These are phyloP conservation scores for Trematocara caparti DNA, from an alignment of 2,797 vertebrate genomes.

Conservation along the genomic window DNA sequence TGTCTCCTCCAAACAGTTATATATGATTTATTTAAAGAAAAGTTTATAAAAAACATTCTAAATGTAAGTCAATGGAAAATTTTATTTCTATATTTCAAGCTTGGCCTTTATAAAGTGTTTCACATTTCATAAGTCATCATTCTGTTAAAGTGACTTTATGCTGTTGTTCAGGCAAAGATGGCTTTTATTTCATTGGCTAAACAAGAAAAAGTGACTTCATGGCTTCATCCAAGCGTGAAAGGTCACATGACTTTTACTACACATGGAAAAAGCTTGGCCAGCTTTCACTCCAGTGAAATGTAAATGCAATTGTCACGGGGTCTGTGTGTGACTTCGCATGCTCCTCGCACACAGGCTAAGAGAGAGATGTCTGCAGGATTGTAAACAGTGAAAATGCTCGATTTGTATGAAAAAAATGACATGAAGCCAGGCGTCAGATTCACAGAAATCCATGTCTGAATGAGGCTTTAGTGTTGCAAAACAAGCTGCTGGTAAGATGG, in stretches of 20 bases:
- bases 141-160: neutral
- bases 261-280: neutral
- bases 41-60: neutral
- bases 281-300: neutral
- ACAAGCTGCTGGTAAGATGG: neutral
- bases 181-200: neutral
- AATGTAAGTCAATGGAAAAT: neutral
- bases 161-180: neutral
- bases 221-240: neutral
- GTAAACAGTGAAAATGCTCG: neutral
- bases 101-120: neutral
- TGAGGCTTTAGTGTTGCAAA: neutral
- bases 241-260: neutral
- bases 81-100: neutral
- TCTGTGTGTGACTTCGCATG: rapidly evolving
- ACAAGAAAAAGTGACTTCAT: neutral
- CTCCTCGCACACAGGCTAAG: neutral
- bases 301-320: rapidly evolving
- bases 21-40: neutral
- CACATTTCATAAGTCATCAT: neutral
- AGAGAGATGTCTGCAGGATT: neutral
- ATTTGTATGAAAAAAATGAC: neutral
- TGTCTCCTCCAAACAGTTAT: neutral
- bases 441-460: neutral
- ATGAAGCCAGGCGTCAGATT: neutral